These are phyloP conservation scores for Sebastes iracundus DNA, from an alignment of 2,797 vertebrate genomes.

Conservation along the genomic window DNA sequence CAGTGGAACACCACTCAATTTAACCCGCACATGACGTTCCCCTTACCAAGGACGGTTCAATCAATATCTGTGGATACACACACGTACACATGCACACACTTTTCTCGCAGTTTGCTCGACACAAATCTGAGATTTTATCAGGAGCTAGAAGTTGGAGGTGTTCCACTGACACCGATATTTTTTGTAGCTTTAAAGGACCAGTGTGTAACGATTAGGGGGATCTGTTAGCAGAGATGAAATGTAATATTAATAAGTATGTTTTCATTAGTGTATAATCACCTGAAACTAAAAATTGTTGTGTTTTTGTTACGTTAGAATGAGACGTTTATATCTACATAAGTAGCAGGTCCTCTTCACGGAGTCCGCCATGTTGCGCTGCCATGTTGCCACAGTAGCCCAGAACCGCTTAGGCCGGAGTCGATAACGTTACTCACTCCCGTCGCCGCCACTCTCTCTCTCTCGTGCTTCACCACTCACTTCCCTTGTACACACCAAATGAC, in stretches of 20 bases:
- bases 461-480: too few relatives aligned
- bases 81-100: not conserved
- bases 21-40: conserved; percentile 34
- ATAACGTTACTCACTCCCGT: too few relatives aligned
- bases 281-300: not conserved
- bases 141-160: not conserved
- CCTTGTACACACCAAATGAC: too few relatives aligned
- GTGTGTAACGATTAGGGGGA: too few relatives aligned
- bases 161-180: not conserved
- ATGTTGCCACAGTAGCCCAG: too few relatives aligned
- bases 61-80: conserved; percentile 49
- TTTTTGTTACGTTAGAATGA: not conserved
- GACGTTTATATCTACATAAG: not conserved
- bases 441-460: too few relatives aligned
- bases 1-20: conserved; percentile 44
- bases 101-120: not conserved
- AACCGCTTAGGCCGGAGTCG: too few relatives aligned
- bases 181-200: not conserved
- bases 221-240: too few relatives aligned
- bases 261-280: not conserved
- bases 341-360: too few relatives aligned
- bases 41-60: conserved; percentile 55
- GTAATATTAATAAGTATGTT: not conserved
- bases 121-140: conserved; percentile 23
- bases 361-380: too few relatives aligned